Conservation (phyloP, 2,797 vertebrate genomes). For the Gallinago nigripennis region DNA sequence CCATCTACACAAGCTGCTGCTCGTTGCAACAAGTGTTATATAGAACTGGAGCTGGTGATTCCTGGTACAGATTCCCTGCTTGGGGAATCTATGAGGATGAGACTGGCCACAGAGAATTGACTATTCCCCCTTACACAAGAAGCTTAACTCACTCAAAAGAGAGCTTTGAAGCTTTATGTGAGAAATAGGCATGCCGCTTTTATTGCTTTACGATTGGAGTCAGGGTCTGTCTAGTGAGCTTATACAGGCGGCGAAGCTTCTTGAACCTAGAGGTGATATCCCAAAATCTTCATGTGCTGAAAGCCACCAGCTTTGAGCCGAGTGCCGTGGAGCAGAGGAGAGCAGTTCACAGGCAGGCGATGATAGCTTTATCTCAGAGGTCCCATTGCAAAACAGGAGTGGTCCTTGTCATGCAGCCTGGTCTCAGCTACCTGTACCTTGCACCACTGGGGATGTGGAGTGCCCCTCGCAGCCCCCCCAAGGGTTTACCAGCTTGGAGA, state of each 20-base stretch:
- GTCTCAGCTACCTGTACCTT: neutral
- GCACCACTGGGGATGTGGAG: no score
- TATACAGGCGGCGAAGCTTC: neutral
- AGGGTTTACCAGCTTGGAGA: neutral
- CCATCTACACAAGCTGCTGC: neutral
- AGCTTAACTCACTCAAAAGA: neutral
- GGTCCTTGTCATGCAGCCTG: neutral
- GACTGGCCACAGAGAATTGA: neutral
- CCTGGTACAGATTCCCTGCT: neutral
- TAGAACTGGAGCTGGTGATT: neutral
- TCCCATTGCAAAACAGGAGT: neutral
- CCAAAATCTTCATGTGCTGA: neutral
- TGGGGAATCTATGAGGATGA: neutral
- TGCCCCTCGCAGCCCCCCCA: neutral
- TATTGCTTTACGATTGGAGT: neutral
- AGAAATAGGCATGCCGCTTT: neutral
- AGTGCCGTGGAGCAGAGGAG: accelerated
- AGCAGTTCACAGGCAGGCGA: neutral
- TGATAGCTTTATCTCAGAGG: neutral
- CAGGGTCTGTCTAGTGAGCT: neutral
- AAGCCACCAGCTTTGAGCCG: neutral
- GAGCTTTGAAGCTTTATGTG: neutral
- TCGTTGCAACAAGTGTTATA: neutral
- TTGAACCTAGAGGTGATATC: neutral
- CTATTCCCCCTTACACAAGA: neutral